Conservation (phyloP, 2,113 vertebrate species). For the Rissa tridactyla region DNA sequence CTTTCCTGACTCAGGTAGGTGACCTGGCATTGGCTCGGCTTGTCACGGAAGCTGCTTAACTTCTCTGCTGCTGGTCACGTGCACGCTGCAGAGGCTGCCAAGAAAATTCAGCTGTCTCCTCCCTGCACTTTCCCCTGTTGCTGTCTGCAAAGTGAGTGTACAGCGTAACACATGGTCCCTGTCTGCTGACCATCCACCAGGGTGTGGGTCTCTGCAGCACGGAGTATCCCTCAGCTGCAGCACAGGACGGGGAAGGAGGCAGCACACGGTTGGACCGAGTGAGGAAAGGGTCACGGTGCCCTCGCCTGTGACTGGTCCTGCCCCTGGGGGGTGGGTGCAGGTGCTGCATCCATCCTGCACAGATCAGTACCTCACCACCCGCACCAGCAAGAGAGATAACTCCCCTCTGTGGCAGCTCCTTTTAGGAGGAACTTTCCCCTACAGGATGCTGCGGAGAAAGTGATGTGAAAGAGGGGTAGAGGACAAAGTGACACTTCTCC, state of each 20-base stretch:
- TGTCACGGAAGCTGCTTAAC: neutral
- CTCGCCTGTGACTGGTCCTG: neutral
- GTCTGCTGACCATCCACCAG: fast-evolving
- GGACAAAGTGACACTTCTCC: neutral
- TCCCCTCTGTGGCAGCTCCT: neutral
- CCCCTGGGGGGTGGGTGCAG: neutral
- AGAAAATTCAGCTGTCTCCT: neutral
- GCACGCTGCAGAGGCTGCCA: neutral
- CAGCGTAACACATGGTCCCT: fast-evolving
- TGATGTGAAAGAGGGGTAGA: neutral
- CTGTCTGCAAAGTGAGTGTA: neutral
- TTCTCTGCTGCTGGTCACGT: neutral
- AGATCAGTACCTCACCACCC: neutral
- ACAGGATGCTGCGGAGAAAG: neutral
- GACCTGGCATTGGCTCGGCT: neutral
- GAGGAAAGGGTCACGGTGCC: neutral
- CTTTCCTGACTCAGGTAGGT: neutral
- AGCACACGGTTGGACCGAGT: fast-evolving
- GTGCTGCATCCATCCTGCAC: neutral
- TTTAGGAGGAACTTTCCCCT: neutral
- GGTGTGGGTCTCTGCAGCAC: neutral
- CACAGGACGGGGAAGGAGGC: neutral
- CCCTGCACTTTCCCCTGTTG: neutral
- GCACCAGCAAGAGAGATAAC: neutral
- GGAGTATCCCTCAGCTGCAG: neutral